These are phyloP conservation scores for Speoplatyrhinus poulsoni DNA, from an alignment of 2,113 vertebrate species.

Conservation along the genomic window DNA sequence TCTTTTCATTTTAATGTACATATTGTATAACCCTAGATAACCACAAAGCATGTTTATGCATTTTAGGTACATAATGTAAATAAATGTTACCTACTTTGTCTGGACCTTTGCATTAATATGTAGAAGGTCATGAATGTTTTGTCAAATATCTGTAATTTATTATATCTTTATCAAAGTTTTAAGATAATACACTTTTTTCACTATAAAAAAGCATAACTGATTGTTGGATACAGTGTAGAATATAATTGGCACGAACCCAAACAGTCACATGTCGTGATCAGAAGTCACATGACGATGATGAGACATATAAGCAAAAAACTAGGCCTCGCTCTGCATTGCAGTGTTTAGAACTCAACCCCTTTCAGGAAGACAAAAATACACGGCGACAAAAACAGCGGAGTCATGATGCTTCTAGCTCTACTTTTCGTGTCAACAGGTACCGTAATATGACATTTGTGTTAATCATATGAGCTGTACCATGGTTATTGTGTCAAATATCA, in stretches of 20 bases:
- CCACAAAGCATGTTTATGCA: too few relatives aligned
- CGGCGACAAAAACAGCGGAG: conserved; percentile 26
- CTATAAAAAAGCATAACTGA: neutral
- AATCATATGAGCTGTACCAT: accelerated
- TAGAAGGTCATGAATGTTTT: too few relatives aligned
- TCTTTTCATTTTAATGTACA: too few relatives aligned
- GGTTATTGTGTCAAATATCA: neutral
- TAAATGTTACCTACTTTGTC: too few relatives aligned
- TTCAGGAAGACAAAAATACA: accelerated
- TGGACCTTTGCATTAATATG: too few relatives aligned
- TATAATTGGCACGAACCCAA: neutral
- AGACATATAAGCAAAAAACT: conserved; percentile 43
- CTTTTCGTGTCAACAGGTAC: conserved; percentile 77
- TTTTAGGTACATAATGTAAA: too few relatives aligned
- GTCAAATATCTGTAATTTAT: too few relatives aligned
- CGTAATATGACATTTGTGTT: neutral
- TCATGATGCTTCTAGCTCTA: conserved; percentile 71
- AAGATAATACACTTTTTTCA: too few relatives aligned
- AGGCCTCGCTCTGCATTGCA: conserved; percentile 42
- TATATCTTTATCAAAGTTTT: too few relatives aligned
- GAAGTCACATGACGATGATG: conserved; percentile 69
- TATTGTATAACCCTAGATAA: too few relatives aligned
- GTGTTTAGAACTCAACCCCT: accelerated
- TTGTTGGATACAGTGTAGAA: neutral
- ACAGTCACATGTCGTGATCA: conserved; percentile 51